These are phyloP conservation scores for Trochalopteron elliotii DNA, from an alignment of 2,113 vertebrate genomes.

Conservation along the genomic window DNA sequence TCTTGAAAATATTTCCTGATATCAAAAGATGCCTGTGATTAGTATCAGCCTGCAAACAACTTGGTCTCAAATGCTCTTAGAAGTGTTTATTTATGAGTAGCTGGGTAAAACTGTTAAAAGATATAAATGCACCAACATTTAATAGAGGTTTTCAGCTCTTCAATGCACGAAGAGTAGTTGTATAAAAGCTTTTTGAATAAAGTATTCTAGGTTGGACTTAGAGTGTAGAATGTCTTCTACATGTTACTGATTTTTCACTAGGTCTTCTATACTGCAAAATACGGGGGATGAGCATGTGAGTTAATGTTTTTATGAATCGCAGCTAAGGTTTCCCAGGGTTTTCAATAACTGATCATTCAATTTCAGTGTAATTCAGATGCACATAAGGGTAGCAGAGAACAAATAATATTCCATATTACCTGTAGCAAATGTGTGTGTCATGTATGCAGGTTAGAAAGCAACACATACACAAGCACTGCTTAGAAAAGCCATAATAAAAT, in stretches of 20 bases:
- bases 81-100: neutral
- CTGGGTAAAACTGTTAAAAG: neutral
- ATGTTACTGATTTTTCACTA: neutral
- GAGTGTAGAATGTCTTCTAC: neutral
- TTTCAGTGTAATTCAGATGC: neutral
- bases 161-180: neutral
- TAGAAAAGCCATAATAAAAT: neutral
- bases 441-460: neutral
- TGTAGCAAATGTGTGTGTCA: rapidly evolving
- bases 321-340: neutral
- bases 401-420: neutral
- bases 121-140: neutral
- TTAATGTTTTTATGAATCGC: neutral
- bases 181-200: neutral
- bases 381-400: neutral
- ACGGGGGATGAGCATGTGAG: too few relatives aligned
- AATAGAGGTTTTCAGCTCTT: neutral
- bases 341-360: neutral
- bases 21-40: rapidly evolving
- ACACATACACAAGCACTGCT: neutral
- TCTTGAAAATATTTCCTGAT: neutral
- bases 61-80: neutral
- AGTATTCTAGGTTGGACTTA: neutral
- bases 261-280: neutral
- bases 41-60: neutral